Conservation (phyloP, 2,797 vertebrate genomes). For the Crotalus adamanteus region DNA sequence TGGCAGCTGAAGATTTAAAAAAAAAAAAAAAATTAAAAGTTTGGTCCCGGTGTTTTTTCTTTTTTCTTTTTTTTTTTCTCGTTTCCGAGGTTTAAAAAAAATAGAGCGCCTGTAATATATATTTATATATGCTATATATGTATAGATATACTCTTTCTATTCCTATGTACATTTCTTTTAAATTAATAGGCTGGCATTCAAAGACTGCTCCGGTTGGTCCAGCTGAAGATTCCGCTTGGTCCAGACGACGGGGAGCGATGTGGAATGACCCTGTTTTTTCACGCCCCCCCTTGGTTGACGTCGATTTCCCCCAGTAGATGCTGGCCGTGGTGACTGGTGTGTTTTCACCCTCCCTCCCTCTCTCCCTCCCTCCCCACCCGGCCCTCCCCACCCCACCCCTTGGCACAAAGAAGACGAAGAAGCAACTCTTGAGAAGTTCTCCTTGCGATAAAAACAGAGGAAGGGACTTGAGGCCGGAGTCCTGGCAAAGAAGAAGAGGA, state of each 20-base stretch:
- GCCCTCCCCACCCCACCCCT: background rate
- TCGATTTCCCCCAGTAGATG: background rate
- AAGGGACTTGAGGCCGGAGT: background rate
- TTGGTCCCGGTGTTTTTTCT: background rate
- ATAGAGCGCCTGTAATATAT: conserved; percentile 59
- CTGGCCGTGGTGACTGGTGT: background rate
- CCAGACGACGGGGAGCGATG: background rate
- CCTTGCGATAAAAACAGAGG: background rate
- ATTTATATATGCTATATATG: conserved; percentile 37
- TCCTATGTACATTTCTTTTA: background rate
- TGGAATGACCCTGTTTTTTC: background rate
- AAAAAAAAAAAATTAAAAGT: background rate
- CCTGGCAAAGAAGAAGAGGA: background rate
- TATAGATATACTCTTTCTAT: background rate
- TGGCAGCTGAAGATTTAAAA: background rate
- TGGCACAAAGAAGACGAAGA: background rate
- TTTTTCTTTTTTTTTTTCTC: background rate
- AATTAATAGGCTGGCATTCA: background rate
- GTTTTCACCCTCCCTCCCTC: background rate
- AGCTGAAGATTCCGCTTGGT: background rate
- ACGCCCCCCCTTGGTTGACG: background rate
- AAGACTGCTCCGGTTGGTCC: background rate
- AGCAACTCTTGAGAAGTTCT: background rate
- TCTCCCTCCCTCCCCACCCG: background rate
- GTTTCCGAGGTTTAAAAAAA: conserved; percentile 63